A percentile compares a stretch with the other conserved stretches of the same genome.
Evolutionary conservation across 2,113 vertebrate species (phyloP).

Genomic region (Rallus limicola): DNA sequence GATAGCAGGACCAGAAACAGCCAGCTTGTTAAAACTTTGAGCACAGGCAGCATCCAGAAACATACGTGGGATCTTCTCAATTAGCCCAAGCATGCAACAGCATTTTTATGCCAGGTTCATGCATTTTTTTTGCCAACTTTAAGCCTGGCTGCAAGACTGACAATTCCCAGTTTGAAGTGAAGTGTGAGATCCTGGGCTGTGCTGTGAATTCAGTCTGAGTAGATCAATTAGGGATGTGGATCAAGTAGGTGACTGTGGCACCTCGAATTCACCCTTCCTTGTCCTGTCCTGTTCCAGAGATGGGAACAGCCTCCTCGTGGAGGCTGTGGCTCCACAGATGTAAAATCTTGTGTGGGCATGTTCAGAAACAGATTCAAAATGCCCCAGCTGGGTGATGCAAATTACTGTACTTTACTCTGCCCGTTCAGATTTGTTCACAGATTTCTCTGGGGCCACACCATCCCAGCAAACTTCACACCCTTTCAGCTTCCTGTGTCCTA

Average conservation of each 20-base stretch:
- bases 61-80: background rate
- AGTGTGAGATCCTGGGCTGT: background rate
- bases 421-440: background rate
- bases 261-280: background rate
- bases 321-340: background rate
- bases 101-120: background rate
- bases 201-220: background rate
- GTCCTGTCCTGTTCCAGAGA: background rate
- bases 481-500: background rate
- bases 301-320: background rate
- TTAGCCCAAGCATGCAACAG: background rate
- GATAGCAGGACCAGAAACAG: slow-evolving; percentile 33
- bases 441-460: background rate
- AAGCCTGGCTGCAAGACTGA: background rate
- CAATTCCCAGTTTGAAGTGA: background rate
- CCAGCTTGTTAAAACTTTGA: background rate
- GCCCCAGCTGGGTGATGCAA: background rate
- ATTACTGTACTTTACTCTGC: background rate
- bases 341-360: background rate
- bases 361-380: slow-evolving; percentile 19
- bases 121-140: background rate
- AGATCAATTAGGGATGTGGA: background rate
- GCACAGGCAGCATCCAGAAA: background rate
- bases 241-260: background rate
- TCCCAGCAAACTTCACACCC: background rate